Evolutionary conservation across 2,113 vertebrate genomes (phyloP).

Genomic region (Spea bombifrons): DNA sequence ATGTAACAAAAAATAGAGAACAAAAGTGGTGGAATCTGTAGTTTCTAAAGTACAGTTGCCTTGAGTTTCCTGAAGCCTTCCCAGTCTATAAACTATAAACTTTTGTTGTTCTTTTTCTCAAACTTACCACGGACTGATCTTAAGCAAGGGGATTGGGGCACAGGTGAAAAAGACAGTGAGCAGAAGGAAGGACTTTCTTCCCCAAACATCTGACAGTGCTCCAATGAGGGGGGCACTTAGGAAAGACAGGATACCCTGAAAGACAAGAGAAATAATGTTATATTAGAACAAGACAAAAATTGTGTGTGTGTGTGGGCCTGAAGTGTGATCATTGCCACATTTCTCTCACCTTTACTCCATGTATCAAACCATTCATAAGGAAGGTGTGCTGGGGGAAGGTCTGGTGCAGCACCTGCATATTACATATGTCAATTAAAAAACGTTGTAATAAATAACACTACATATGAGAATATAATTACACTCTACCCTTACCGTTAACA

Average conservation of each 20-base stretch:
- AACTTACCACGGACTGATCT: conserved; percentile 91
- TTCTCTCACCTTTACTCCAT: conserved; percentile 82
- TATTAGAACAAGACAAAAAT: not conserved
- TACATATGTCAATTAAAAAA: not conserved
- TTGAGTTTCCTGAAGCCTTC: too few species aligned
- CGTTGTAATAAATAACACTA: too few species aligned
- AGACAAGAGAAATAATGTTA: not conserved
- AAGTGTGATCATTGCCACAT: not conserved
- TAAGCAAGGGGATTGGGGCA: conserved; percentile 93
- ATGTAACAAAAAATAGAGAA: too few species aligned
- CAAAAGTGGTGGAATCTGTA: too few species aligned
- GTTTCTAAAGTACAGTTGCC: too few species aligned
- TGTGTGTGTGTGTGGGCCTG: not conserved
- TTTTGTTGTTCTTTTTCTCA: not conserved
- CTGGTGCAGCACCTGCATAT: conserved; percentile 76
- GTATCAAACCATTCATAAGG: conserved; percentile 90
- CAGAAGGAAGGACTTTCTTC: conserved; percentile 94
- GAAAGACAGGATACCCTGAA: conserved; percentile 89
- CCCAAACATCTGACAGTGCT: conserved; percentile 93
- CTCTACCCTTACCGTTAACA: conserved; percentile 73
- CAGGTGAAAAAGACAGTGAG: conserved; percentile 96
- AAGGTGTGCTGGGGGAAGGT: conserved; percentile 90
- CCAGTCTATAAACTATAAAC: not conserved
- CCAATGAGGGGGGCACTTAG: conserved; percentile 93
- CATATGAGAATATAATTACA: not conserved